phyloP scores from a whole-genome alignment of 2,797 vertebrate genomes.

The Scomberomorus guttatus region DNA sequence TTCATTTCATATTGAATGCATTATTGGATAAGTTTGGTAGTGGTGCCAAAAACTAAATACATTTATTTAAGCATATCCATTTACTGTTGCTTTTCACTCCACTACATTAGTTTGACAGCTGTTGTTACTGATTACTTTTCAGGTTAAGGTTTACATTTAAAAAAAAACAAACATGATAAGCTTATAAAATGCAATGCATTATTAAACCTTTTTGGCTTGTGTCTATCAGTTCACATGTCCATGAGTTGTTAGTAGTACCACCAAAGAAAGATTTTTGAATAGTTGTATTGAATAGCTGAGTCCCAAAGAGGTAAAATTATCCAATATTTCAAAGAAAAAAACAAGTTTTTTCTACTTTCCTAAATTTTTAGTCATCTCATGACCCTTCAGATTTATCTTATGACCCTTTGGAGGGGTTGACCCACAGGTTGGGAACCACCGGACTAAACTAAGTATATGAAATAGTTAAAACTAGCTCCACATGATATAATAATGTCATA shows the following conservation, averaged over 20 bases:
- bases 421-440: not conserved
- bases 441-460: not conserved
- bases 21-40: slow-evolving; percentile 33
- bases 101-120: no score
- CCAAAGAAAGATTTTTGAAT: not conserved
- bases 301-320: not conserved
- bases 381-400: not conserved
- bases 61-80: not conserved
- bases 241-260: not conserved
- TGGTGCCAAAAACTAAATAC: not conserved
- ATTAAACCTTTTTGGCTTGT: not conserved
- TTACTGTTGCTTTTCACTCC: not conserved
- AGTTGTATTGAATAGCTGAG: not conserved
- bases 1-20: slow-evolving; percentile 37
- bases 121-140: not conserved
- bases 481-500: not conserved
- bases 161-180: not conserved
- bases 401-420: not conserved
- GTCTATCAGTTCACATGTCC: not conserved
- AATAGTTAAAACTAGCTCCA: not conserved
- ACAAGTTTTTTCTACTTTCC: not conserved
- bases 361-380: not conserved
- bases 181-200: not conserved
- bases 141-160: not conserved
- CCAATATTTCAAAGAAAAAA: not conserved